These are phyloP conservation scores for Piaya cayana DNA, from an alignment of 2,113 vertebrate genomes.

Conservation along the genomic window DNA sequence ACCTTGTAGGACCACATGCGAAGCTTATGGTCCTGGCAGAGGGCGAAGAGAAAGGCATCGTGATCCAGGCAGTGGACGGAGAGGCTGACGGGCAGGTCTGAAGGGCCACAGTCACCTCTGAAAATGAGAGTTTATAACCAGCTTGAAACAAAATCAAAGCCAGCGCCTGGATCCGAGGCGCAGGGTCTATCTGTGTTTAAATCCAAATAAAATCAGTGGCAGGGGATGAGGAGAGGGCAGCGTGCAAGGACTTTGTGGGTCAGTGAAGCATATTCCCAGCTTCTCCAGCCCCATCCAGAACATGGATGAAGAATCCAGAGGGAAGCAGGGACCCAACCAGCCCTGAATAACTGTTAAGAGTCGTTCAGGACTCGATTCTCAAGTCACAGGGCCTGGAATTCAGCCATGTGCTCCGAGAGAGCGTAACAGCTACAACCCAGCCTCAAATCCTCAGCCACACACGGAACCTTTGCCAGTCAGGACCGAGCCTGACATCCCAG, in stretches of 20 bases:
- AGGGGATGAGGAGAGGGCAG: neutral
- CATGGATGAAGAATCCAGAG: rapidly evolving
- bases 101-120: slow-evolving; percentile 84
- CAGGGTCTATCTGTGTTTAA: neutral
- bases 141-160: neutral
- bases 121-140: neutral
- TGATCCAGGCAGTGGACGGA: slow-evolving; percentile 86
- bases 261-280: neutral
- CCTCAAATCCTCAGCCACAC: neutral
- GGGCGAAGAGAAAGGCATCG: slow-evolving; percentile 89
- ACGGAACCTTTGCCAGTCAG: rapidly evolving
- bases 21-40: slow-evolving; percentile 93
- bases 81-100: slow-evolving; percentile 84
- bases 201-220: neutral
- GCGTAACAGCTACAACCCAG: rapidly evolving
- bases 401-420: rapidly evolving
- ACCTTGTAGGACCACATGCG: slow-evolving; percentile 96
- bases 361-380: neutral
- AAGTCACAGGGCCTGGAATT: neutral
- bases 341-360: neutral
- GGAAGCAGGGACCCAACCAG: neutral
- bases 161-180: rapidly evolving
- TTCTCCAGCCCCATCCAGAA: neutral
- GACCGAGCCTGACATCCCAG: neutral
- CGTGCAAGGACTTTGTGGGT: rapidly evolving